phyloP scores from a whole-genome alignment of 2,113 vertebrate genomes.

The Aspidoscelis tigris region DNA sequence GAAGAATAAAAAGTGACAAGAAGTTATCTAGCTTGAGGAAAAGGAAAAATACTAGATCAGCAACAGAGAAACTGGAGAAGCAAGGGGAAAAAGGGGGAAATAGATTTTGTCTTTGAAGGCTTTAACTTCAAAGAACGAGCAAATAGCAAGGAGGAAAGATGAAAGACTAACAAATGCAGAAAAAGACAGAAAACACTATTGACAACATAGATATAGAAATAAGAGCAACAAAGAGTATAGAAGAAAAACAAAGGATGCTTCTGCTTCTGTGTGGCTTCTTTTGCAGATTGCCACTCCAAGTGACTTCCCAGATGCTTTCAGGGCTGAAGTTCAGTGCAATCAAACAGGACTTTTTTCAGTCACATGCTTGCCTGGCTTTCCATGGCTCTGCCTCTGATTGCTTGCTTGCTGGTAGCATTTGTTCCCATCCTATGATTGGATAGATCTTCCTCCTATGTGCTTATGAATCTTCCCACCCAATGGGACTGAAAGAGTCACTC shows the following conservation, averaged over 20 bases:
- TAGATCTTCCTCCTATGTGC: no score
- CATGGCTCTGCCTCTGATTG: no score
- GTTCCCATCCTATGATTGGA: no score
- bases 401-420: no score
- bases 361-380: no score
- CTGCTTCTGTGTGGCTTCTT: neutral
- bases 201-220: neutral
- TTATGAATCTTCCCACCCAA: no score
- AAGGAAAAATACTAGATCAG: conserved; percentile 10
- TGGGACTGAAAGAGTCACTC: no score
- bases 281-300: neutral
- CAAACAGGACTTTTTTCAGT: no score
- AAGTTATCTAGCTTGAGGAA: conserved; percentile 6
- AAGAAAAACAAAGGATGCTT: neutral
- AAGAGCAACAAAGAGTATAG: neutral
- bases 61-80: neutral
- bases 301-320: neutral
- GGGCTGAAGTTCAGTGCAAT: no score
- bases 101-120: conserved; percentile 16
- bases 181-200: neutral
- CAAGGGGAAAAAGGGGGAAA: neutral
- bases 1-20: neutral
- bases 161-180: conserved; percentile 5
- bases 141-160: conserved; percentile 11
- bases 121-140: conserved; percentile 19